Evolutionary conservation across 2,888 invertebrate species (phyloP).

Genomic region (Esperia sulphurella): DNA sequence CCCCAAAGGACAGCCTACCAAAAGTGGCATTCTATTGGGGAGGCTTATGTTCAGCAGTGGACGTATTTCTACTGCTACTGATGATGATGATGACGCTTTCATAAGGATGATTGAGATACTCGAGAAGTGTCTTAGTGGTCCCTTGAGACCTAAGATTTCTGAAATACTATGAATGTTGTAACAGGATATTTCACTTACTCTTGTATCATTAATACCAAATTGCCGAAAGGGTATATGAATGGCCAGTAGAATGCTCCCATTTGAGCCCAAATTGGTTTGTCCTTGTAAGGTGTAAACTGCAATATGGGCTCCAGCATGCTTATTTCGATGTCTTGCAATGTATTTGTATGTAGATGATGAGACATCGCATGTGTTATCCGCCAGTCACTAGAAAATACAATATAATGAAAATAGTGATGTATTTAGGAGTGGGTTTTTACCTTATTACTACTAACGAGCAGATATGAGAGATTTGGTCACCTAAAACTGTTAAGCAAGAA

Average conservation of each 20-base stretch:
- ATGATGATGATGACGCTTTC: too few relatives aligned
- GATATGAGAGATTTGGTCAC: too few relatives aligned
- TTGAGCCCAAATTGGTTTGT: conserved; percentile 68
- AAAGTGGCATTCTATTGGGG: too few relatives aligned
- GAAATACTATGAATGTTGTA: not conserved
- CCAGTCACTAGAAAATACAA: conserved; percentile 81
- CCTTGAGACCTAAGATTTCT: too few relatives aligned
- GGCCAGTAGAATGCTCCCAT: conserved; percentile 79
- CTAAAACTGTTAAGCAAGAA: too few relatives aligned
- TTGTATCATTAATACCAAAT: conserved; percentile 42
- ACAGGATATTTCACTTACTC: conserved; percentile 56
- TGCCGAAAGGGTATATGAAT: conserved; percentile 48
- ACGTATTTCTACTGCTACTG: too few relatives aligned
- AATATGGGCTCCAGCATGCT: conserved; percentile 84
- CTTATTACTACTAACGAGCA: too few relatives aligned
- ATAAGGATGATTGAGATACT: too few relatives aligned
- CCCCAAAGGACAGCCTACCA: too few relatives aligned
- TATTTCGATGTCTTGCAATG: conserved; percentile 86
- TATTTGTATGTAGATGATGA: conserved; percentile 90
- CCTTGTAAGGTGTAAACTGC: conserved; percentile 83
- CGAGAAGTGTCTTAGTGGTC: too few relatives aligned
- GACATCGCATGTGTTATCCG: conserved; percentile 88
- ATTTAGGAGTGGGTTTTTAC: not conserved
- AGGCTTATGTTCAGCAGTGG: too few relatives aligned
- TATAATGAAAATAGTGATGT: not conserved